These are phyloP conservation scores for Stichodactyla helianthus DNA, from an alignment of 64 coral and sea anemone species.

Conservation along the genomic window DNA sequence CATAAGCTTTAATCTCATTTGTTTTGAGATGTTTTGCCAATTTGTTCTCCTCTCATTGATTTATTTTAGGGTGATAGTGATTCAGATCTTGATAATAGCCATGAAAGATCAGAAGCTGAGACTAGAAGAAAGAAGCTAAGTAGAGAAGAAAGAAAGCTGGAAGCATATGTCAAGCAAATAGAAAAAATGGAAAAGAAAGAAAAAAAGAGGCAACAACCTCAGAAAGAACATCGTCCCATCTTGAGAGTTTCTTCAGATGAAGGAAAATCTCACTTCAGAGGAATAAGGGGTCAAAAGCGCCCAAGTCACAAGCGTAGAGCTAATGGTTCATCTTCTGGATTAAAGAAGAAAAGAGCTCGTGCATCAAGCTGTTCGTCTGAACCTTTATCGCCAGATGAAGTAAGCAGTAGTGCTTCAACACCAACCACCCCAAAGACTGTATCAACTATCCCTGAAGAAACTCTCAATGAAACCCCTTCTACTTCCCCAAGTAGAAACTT, in stretches of 20 bases:
- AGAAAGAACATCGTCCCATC: slow-evolving; percentile 54
- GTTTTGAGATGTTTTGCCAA: no score
- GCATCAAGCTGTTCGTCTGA: slow-evolving; percentile 94
- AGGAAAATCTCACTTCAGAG: slow-evolving; percentile 7
- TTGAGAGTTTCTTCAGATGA: slow-evolving; percentile 50
- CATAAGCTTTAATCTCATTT: no score
- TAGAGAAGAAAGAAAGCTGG: slow-evolving; percentile 87
- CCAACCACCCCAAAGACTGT: slow-evolving; percentile 76
- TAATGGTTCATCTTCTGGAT: slow-evolving; percentile 8
- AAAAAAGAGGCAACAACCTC: slow-evolving; percentile 68
- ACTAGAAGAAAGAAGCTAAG: slow-evolving; percentile 66
- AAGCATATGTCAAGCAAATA: slow-evolving; percentile 78
- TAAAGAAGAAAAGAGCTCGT: slow-evolving; percentile 67
- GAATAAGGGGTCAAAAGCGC: slow-evolving; percentile 18
- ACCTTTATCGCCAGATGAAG: slow-evolving; percentile 86
- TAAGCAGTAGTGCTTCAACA: slow-evolving; percentile 88
- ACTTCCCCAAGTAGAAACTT: slow-evolving; percentile 72
- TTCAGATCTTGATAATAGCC: slow-evolving; percentile 74
- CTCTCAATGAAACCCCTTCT: slow-evolving; percentile 46
- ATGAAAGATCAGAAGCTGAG: slow-evolving; percentile 41
- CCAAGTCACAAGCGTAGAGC: slow-evolving; percentile 51
- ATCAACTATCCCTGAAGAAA: slow-evolving; percentile 62
- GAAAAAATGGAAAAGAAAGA: slow-evolving; percentile 98
- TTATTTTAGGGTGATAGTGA: slow-evolving; percentile 78
- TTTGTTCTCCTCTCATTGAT: neutral